Evolutionary conservation across 1,140 invertebrate genomes (phyloP).

Genomic region (Eurosta solidaginis): DNA sequence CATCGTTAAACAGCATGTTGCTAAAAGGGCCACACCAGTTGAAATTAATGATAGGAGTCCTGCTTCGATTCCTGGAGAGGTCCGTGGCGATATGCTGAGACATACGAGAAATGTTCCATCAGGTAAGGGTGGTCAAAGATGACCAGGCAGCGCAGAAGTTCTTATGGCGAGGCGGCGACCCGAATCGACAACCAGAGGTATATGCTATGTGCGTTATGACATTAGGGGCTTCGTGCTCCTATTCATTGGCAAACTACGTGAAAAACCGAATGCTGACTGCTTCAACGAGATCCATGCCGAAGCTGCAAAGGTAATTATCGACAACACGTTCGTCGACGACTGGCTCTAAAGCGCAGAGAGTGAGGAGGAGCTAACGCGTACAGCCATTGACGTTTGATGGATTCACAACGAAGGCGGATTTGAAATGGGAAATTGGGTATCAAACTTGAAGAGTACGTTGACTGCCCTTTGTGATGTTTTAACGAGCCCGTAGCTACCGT

Average conservation of each 20-base stretch:
- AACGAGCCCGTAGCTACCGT: not conserved
- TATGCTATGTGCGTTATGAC: slow-evolving; percentile 35
- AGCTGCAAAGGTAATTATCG: not conserved
- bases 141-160: slow-evolving; percentile 45
- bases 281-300: slow-evolving; percentile 33
- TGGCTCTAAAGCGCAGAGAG: not conserved
- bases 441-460: not conserved
- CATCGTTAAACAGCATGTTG: slow-evolving; percentile 42
- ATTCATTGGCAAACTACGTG: slow-evolving; percentile 43
- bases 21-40: slow-evolving; percentile 44
- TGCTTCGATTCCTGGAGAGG: slow-evolving; percentile 40
- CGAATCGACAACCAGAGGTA: not conserved
- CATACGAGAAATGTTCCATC: slow-evolving; percentile 55
- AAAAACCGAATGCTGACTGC: slow-evolving; percentile 44
- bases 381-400: not conserved
- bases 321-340: slow-evolving; percentile 9
- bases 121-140: slow-evolving; percentile 36
- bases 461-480: not conserved
- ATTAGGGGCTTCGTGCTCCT: slow-evolving; percentile 44
- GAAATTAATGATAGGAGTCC: slow-evolving; percentile 33
- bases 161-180: slow-evolving; percentile 41
- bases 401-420: not conserved
- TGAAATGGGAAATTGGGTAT: slow-evolving; percentile 1
- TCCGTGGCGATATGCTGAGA: slow-evolving; percentile 40
- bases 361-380: not conserved